phyloP scores from a whole-genome alignment of 2,888 invertebrate species.

The Synanthedon vespiformis region DNA sequence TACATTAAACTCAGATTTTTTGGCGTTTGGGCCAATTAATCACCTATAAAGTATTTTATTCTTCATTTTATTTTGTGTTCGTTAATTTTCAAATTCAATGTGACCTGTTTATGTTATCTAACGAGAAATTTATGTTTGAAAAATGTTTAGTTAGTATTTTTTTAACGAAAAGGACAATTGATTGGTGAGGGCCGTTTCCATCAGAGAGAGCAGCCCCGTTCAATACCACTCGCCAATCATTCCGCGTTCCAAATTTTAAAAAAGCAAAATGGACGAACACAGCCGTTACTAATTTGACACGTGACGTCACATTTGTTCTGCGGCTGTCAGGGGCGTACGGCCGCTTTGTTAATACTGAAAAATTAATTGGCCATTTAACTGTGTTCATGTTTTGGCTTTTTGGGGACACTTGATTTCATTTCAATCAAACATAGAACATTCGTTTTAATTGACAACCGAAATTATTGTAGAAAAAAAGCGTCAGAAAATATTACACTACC shows the following conservation, averaged over 20 bases:
- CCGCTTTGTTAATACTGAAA: conserved; percentile 22
- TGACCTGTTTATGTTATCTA: too few relatives aligned
- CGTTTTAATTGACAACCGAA: too few relatives aligned
- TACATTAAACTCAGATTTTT: too few relatives aligned
- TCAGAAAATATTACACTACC: too few relatives aligned
- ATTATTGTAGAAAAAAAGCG: too few relatives aligned
- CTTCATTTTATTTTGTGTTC: not conserved
- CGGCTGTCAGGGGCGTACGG: conserved; percentile 23
- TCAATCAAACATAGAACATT: not conserved
- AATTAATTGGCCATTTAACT: conserved; percentile 29
- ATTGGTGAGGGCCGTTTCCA: conserved; percentile 13
- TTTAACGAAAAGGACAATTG: not conserved
- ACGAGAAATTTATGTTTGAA: not conserved
- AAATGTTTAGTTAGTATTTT: not conserved
- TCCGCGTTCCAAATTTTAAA: conserved; percentile 53
- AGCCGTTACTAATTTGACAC: conserved; percentile 62
- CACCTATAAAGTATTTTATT: too few relatives aligned
- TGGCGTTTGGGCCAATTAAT: too few relatives aligned
- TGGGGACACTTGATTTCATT: conserved; percentile 10
- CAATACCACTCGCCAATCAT: conserved; percentile 59
- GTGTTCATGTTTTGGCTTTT: conserved; percentile 1
- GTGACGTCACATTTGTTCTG: conserved; percentile 57
- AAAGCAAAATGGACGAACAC: conserved; percentile 52
- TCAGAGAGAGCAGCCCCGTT: conserved; percentile 21
- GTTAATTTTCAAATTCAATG: too few relatives aligned